Evolutionary conservation across 2,888 invertebrate genomes (phyloP), one percentile per base, ranked within the genome.

Genomic region (Mamestra brassicae): DNA sequence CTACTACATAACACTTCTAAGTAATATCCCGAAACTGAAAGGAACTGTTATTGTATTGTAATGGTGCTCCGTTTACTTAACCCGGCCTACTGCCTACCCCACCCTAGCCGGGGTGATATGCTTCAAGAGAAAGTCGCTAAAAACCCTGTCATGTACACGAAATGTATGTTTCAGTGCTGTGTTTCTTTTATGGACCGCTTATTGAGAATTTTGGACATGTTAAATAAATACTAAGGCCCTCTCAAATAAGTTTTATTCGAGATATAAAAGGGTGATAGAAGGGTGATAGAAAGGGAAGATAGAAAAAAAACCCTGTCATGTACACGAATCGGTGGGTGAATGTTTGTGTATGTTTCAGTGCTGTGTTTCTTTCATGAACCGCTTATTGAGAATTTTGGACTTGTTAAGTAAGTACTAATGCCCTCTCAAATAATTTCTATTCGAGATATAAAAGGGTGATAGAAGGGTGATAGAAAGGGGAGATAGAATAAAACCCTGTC

Each of bases 91-190:
- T 34, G 55, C 68, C 62, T 67, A 67, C 71, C 61, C 64, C 74
- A 64, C 71, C 71, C 65, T 54, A 63, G 61, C 36, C 26, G 50
- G 74, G 69, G 77, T 62, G 47, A 75, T 76, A 80, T 64, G 64
- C 58, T 62, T 74, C 64, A 55, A 81, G 79, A 79, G 81, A 76
- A 85, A 65, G 76, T 57, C 77, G 62, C 80, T 85, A 87, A 85
- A 84, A 86, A 87, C 81, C 77, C 67, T 86, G 87, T 85, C 87
- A 85, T 87, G 70, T 67, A 71, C 82, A 86, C 66, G 71, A 63
- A 76, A 60, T 68, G 15, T 52, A 75, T 76, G 50, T 67, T 80
- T 65, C 47, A 68, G 61, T 57, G 17, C 52, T 61, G 57, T 47
- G 42, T 34, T 58, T 61, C 38, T 10, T 13, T 50, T 54, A 58